phyloP scores from a whole-genome alignment of 1,140 invertebrate genomes.

The Eumeta japonica region DNA sequence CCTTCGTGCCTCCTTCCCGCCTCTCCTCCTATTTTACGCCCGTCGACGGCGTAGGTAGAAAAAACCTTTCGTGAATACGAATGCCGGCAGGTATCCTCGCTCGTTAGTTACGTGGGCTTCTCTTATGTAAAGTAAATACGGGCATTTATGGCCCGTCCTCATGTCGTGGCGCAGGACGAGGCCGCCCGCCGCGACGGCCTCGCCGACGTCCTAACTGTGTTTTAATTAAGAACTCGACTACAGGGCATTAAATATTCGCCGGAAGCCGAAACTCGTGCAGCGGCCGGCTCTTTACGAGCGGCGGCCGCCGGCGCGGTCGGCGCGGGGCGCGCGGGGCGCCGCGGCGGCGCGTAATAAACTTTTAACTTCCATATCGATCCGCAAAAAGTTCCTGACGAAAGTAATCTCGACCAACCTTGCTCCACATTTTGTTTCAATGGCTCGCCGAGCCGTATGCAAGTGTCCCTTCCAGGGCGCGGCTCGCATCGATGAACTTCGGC shows the following conservation, averaged over 20 bases:
- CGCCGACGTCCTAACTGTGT: too few relatives aligned
- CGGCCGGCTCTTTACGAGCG: conserved; percentile 32
- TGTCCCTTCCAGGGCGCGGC: conserved; percentile 49
- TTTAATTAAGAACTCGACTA: conserved; percentile 28
- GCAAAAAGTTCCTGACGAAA: conserved; percentile 46
- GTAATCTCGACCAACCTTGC: conserved; percentile 51
- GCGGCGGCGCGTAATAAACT: conserved; percentile 33
- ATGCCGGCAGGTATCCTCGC: conserved; percentile 48
- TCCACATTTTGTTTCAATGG: conserved; percentile 52
- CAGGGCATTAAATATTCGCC: too few relatives aligned
- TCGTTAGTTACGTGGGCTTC: conserved; percentile 44
- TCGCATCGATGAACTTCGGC: conserved; percentile 49
- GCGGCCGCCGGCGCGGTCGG: too few relatives aligned
- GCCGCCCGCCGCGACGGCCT: too few relatives aligned
- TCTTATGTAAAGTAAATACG: conserved; percentile 54
- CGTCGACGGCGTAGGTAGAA: conserved; percentile 43
- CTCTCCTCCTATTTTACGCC: conserved; percentile 53
- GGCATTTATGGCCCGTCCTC: conserved; percentile 29
- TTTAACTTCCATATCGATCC: conserved; percentile 50
- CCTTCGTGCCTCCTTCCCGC: conserved; percentile 50
- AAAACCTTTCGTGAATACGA: conserved; percentile 55
- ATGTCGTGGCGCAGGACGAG: too few relatives aligned
- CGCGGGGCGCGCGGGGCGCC: conserved; percentile 16
- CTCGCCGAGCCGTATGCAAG: conserved; percentile 44
- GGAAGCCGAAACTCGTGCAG: too few relatives aligned